A percentile compares a stretch with the other conserved stretches of the same genome.
These are phyloP conservation scores for Cheilosia grossa DNA, from an alignment of 2,888 invertebrate genomes.

Conservation along the genomic window DNA sequence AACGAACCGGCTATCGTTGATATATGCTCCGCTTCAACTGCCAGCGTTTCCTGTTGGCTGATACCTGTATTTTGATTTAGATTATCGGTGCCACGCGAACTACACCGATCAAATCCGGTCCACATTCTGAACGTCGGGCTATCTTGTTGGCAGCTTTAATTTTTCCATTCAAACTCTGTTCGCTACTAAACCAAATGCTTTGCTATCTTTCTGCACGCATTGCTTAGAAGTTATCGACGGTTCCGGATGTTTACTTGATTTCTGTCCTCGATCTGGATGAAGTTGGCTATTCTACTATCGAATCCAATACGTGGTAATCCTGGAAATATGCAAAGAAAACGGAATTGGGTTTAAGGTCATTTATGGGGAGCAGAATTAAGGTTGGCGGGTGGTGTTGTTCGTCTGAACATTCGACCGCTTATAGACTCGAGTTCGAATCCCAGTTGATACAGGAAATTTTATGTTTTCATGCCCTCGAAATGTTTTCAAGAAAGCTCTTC, in stretches of 20 bases:
- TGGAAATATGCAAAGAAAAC: slow-evolving; percentile 49
- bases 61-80: slow-evolving; percentile 79
- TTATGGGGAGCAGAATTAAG: not conserved
- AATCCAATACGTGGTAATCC: not conserved
- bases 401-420: not conserved
- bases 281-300: not conserved
- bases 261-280: not conserved
- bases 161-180: slow-evolving; percentile 65
- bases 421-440: slow-evolving; percentile 51
- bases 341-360: not conserved
- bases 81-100: slow-evolving; percentile 80
- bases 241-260: not conserved
- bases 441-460: slow-evolving; percentile 42
- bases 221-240: not conserved
- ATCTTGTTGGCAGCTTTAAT: slow-evolving; percentile 58
- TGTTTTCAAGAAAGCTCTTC: slow-evolving; percentile 16
- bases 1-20: slow-evolving; percentile 90
- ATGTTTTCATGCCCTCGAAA: slow-evolving; percentile 68
- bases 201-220: slow-evolving; percentile 36
- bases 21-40: slow-evolving; percentile 85
- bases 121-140: slow-evolving; percentile 75
- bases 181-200: slow-evolving; percentile 1
- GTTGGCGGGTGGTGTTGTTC: slow-evolving; percentile 27
- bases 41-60: slow-evolving; percentile 86
- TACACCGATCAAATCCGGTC: slow-evolving; percentile 81